Percentiles rank a stretch among this genome's conserved stretches.
These are phyloP conservation scores for Macrochelys suwanniensis DNA, from an alignment of 2,797 vertebrate genomes.

Conservation along the genomic window DNA sequence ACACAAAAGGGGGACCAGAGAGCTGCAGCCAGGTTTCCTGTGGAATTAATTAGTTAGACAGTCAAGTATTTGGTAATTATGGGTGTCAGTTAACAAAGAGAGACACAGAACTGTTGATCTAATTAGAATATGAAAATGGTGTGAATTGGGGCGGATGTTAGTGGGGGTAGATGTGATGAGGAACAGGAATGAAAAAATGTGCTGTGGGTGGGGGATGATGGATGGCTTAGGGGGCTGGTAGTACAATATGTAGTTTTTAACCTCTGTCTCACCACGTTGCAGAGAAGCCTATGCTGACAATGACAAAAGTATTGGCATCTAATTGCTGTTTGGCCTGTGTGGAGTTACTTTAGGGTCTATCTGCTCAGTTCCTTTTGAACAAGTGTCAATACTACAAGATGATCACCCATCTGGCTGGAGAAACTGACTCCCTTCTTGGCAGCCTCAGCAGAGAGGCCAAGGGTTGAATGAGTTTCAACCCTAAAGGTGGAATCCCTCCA, in stretches of 20 bases:
- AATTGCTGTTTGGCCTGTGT: not conserved
- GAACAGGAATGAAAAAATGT: not conserved
- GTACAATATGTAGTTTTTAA: not conserved
- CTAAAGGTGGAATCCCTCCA: not conserved
- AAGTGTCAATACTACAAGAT: not conserved
- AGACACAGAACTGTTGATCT: constrained; percentile 26
- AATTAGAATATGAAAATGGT: constrained; percentile 26
- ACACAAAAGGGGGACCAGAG: not conserved
- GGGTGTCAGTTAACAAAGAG: constrained; percentile 49
- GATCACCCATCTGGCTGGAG: not conserved
- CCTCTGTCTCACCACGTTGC: not conserved
- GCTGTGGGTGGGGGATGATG: not conserved
- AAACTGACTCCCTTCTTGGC: not conserved
- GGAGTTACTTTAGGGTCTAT: not conserved
- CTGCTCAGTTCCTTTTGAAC: not conserved
- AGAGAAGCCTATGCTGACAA: not conserved
- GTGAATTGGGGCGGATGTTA: not conserved
- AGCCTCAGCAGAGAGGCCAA: not conserved
- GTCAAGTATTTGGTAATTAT: not conserved
- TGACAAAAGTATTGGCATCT: not conserved
- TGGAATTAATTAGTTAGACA: not conserved
- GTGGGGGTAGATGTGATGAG: not conserved
- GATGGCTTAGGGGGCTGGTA: not conserved
- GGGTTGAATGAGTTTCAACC: not conserved
- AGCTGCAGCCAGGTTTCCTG: fast-evolving